Base-by-base conservation (phyloP, 2,888 invertebrate genomes). In the Drosophila testacea region DNA sequence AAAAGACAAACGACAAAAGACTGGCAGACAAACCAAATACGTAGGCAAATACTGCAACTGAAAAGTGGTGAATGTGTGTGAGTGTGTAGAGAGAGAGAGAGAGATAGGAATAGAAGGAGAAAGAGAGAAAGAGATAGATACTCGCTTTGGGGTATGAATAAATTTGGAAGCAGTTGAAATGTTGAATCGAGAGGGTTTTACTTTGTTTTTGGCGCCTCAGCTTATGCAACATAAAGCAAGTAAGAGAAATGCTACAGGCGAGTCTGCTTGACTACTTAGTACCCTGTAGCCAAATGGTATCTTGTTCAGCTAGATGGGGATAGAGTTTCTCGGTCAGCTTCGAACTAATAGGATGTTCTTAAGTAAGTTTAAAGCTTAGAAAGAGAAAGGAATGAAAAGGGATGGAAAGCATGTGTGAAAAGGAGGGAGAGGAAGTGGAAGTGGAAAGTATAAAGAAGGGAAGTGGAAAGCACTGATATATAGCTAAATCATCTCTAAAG, bases 131-230 rank as follows among this genome's bases (percentile, higher is more conserved):
- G 48, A n/a, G 30, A 34, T 16, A n/a, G 54, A 27, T 30, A 1
- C 13, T 42, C n/a, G 44, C 10, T 51, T 42, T 27, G 61, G 47
- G 74, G 68, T 68, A 72, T 80, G 83, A 79, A 83, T 87, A 83
- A 75, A 81, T 85, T 83, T 83, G 51, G 68, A 69, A 80, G 70
- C 88, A 85, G 83, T 83, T 79, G 77, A 88, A 88, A 79, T 79
- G 86, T 74, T 83, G 83, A 83, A 80, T 68, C 81, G 64, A 69
- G 74, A 70, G 63, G 52, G 56, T 67, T 71, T 77, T 86, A 83
- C 78, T 86, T 86, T 88, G 86, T 83, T 88, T 22, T 83, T 63
- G 85, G 60, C 88, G 85, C 75, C 84, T 73, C 64, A 32, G 71
- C 79, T 69, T 66, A 78, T 67, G 83, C 83, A 59, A 74, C 81